These are phyloP conservation scores for Steromphala cineraria DNA, from an alignment of 2,888 invertebrate genomes.

Conservation along the genomic window DNA sequence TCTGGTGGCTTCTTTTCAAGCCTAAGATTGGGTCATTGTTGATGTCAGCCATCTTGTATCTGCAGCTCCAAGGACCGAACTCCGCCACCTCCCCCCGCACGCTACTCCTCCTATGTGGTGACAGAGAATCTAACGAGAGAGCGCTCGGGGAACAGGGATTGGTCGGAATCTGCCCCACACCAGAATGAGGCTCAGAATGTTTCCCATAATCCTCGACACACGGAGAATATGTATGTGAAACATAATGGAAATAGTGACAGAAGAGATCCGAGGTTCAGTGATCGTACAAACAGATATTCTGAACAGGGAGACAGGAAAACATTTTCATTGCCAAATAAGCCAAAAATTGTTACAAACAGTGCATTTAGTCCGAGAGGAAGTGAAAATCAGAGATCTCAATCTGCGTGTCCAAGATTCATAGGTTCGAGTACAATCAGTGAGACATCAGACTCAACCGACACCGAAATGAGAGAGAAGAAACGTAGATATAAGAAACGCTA, in stretches of 20 bases:
- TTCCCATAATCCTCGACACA: neutral
- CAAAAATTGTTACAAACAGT: neutral
- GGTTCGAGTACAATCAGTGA: slow-evolving; percentile 31
- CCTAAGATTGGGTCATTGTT: too few relatives aligned
- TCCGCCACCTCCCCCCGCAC: neutral
- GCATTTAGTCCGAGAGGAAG: neutral
- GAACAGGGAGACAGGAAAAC: neutral
- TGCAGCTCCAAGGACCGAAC: neutral
- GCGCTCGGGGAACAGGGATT: neutral
- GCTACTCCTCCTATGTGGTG: neutral
- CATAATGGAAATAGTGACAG: neutral
- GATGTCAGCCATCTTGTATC: neutral
- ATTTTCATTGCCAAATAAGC: neutral
- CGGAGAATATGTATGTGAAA: neutral
- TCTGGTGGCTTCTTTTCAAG: too few relatives aligned
- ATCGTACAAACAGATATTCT: neutral
- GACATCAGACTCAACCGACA: slow-evolving; percentile 68
- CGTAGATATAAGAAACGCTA: slow-evolving; percentile 54
- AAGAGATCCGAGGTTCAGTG: neutral
- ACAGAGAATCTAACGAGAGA: neutral
- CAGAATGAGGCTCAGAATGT: neutral
- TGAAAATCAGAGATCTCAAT: neutral
- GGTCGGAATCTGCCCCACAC: too few relatives aligned
- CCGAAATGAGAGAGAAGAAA: slow-evolving; percentile 54
- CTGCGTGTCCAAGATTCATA: neutral